Evolutionary conservation across 2,888 invertebrate genomes (phyloP), one percentile per base, ranked within the genome.

Genomic region (Cetonia aurata): DNA sequence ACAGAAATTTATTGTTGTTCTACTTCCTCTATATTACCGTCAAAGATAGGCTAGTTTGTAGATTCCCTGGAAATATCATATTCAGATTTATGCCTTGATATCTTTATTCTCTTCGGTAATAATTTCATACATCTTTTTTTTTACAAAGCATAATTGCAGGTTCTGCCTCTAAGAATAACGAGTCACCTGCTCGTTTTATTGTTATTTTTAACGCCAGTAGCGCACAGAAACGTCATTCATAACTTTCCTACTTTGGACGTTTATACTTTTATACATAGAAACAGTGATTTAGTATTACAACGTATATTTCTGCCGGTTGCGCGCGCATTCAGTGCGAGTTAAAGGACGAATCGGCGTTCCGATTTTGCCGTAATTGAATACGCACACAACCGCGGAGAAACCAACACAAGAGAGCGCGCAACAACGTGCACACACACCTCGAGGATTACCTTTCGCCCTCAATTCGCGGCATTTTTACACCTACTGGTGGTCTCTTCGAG

Each of bases 401-500:
- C 37, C 13, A 25, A 65, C 17, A 25, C 15, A 46, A 6, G 37
- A 25, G 31, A 31, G 46, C 48, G 46, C 46, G 31, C 42, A 41
- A 46, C 42, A 50, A 15, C 25, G 25, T 37, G 37, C 33, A 65
- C 50, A 62, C 62, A 65, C 62, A 65, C 62, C 62, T 65, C 62
- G 37, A 80, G 83, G 81, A 80, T 84, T 83, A 84, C 84, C 84
- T 83, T 84, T 83, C 83, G 84, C 81, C 84, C 84, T 83, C 84
- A 81, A 81, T 84, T 83, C 80, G 82, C 81, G 77, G 79, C 81
- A 82, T 83, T 83, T 84, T 84, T 83, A 83, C 82, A 82, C 83
- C 83, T 83, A 83, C 82, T 83, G 81, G 71, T 75, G 74, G 57
- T 68, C 59, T 60, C 72, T 71, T 70, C 76, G 72, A 77, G 68